Percentiles rank a stretch among this genome's conserved stretches.
phyloP scores from a whole-genome alignment of 2,113 vertebrate species.

The Bambusicola thoracicus region DNA sequence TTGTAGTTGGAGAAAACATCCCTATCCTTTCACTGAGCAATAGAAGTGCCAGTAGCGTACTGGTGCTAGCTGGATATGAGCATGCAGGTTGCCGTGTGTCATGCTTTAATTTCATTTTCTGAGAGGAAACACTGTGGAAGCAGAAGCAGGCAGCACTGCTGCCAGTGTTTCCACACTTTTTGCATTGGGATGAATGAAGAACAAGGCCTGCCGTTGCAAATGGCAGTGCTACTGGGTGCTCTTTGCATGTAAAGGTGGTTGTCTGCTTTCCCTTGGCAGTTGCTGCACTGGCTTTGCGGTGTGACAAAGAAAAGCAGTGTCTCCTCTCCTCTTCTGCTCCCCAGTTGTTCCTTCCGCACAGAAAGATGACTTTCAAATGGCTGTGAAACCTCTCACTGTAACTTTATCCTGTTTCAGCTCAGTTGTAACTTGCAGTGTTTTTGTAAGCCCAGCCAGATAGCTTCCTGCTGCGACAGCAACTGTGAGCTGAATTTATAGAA shows the following conservation, averaged over 20 bases:
- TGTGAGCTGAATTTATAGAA: not conserved
- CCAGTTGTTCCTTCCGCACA: not conserved
- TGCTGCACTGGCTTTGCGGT: not conserved
- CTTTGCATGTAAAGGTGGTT: not conserved
- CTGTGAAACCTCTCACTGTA: not conserved
- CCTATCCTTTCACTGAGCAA: not conserved
- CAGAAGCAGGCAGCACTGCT: accelerated
- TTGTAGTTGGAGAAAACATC: not conserved
- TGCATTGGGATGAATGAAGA: not conserved
- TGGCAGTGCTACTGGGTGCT: not conserved
- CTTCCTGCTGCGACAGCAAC: not conserved
- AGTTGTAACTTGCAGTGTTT: not conserved
- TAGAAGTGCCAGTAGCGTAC: not conserved
- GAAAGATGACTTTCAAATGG: not conserved
- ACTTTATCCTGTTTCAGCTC: not conserved
- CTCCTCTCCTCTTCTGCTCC: not conserved
- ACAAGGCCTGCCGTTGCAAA: not conserved
- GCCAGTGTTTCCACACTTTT: not conserved
- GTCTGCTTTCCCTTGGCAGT: not conserved
- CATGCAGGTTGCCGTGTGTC: not conserved
- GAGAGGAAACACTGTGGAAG: not conserved
- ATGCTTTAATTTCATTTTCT: not conserved
- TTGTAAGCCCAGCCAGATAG: not conserved
- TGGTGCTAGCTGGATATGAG: not conserved
- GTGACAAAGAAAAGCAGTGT: not conserved